Conservation (phyloP, 1,140 invertebrate species). For the Eubasilissa regina region DNA sequence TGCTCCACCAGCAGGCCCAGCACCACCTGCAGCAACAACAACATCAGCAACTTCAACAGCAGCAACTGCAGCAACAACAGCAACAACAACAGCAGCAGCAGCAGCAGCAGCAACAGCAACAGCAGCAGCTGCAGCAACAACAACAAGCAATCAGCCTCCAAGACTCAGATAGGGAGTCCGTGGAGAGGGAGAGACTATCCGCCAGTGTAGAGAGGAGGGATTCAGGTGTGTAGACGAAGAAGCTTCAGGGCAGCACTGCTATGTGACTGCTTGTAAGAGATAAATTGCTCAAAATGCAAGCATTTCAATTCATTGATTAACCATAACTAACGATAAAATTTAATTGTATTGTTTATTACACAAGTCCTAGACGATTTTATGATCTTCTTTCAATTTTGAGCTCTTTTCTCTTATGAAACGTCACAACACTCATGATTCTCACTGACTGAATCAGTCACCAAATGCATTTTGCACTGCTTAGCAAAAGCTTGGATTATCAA, state of each 20-base stretch:
- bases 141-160: slow-evolving; percentile 62
- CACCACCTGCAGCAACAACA: slow-evolving; percentile 34
- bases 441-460: slow-evolving; percentile 6
- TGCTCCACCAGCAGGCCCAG: slow-evolving; percentile 60
- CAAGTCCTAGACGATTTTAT: no score
- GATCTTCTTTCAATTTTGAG: neutral
- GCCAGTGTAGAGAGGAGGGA: slow-evolving; percentile 65
- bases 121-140: slow-evolving; percentile 64
- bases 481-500: slow-evolving; percentile 42
- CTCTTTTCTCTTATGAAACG: neutral
- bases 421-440: slow-evolving; percentile 20
- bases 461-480: slow-evolving; percentile 42
- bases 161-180: slow-evolving; percentile 65
- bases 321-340: neutral
- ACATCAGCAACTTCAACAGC: slow-evolving; percentile 60
- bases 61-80: slow-evolving; percentile 64
- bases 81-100: slow-evolving; percentile 64
- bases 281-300: slow-evolving; percentile 3
- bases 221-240: slow-evolving; percentile 63
- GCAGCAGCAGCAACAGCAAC: slow-evolving; percentile 70
- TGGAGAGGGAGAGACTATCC: slow-evolving; percentile 66
- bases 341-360: neutral
- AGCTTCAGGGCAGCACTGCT: slow-evolving; percentile 46
- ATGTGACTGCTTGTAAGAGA: slow-evolving; percentile 10
- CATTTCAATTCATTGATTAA: no score